These are phyloP conservation scores for Gymnopithys bicolor DNA, from an alignment of 2,797 vertebrate species.

Conservation along the genomic window DNA sequence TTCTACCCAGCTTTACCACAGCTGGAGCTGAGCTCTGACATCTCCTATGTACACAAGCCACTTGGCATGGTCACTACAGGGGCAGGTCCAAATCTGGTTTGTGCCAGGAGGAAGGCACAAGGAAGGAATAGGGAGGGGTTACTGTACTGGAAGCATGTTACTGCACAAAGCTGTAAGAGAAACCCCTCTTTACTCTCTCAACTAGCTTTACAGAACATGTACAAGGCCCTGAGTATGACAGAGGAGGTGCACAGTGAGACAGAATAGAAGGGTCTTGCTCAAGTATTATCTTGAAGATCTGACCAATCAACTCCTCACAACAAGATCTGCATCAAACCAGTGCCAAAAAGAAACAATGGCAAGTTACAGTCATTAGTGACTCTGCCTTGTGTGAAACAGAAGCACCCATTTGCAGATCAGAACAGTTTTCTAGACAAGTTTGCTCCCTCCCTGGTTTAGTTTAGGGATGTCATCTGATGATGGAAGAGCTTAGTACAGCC, in stretches of 20 bases:
- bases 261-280: background rate
- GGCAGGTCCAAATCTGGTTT: background rate
- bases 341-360: background rate
- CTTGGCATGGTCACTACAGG: no score
- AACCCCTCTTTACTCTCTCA: background rate
- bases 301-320: background rate
- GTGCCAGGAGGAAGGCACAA: background rate
- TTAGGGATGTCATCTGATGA: background rate
- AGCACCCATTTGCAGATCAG: background rate
- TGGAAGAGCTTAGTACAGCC: background rate
- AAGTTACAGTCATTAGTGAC: background rate
- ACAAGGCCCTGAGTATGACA: background rate
- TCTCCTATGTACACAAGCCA: background rate
- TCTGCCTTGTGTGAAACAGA: background rate
- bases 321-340: background rate
- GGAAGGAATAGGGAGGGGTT: background rate
- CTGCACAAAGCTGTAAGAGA: background rate
- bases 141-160: background rate
- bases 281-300: background rate
- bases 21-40: background rate
- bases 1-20: background rate
- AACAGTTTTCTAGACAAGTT: background rate
- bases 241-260: accelerated
- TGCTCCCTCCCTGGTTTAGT: background rate
- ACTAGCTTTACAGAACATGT: background rate